Evolutionary conservation across 2,888 invertebrate genomes (phyloP), one percentile per base, ranked within the genome.

Genomic region (Stomorhina lunata): DNA sequence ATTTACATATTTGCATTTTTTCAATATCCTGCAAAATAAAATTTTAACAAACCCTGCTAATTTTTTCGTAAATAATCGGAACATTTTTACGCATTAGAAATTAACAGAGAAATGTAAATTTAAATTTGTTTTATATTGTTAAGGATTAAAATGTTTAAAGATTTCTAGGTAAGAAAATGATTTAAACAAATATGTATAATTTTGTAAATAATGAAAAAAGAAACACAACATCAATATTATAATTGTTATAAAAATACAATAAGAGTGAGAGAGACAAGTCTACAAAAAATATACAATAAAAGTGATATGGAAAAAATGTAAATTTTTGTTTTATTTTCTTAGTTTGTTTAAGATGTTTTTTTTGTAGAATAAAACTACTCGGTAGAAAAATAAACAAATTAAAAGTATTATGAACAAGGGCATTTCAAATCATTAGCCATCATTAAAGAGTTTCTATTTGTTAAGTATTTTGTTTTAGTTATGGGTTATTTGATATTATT

Each of bases 141-240:
- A 15, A 37, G 25, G 32, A 61, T 10, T 17, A 40, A 40, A n/a
- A 29, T 55, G 29, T 55, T 15, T 9, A 17, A 5, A 27, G 34
- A 32, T 53, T 7, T 27, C 2, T n/a, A n/a, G n/a, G 22, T 4
- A 40, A 22, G 20, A n/a, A 48, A 3, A 76, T 57, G 57, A 48
- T 20, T 53, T 2, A 50, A 68, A 68, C 34, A 43, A 29, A 50
- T 66, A 12, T 27, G 22, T 27, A 55, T 29, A 25, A 6, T 29
- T 61, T 32, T 17, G 29, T 20, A 22, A 9, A 73, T n/a, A n/a
- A n/a, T n/a, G n/a, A n/a, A n/a, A n/a, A n/a, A n/a, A n/a, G n/a
- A 65, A 76, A 78, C 27, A 76, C 61, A 61, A 78, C 77, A 78
- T 55, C 77, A 69, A 78, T 69, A 69, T 78, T n/a, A 20, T 48